phyloP scores from a whole-genome alignment of 2,888 invertebrate species.

The Tiliacea aurago region DNA sequence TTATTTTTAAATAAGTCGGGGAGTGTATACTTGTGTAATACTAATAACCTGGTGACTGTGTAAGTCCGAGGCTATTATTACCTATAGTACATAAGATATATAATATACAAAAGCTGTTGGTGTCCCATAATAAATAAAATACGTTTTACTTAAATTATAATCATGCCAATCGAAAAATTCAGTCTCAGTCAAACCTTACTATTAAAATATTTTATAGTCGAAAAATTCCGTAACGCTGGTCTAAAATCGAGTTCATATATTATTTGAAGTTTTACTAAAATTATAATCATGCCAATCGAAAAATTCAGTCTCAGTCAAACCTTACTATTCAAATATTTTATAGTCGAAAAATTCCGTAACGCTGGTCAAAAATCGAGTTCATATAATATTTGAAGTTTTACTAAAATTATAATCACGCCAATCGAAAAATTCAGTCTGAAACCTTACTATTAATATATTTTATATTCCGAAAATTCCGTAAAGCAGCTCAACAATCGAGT shows the following conservation, averaged over 20 bases:
- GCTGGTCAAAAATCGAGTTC: not conserved
- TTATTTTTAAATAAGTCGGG: not conserved
- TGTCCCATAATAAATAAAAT: no score
- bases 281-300: not conserved
- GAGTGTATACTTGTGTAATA: not conserved
- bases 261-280: not conserved
- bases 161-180: not conserved
- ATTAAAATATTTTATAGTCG: not conserved
- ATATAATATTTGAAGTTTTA: not conserved
- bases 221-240: not conserved
- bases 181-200: not conserved
- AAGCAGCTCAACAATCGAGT: not conserved
- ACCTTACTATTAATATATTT: not conserved
- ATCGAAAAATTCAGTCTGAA: not conserved
- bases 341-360: not conserved
- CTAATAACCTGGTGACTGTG: not conserved
- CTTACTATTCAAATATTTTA: not conserved
- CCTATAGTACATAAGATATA: not conserved
- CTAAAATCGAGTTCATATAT: not conserved
- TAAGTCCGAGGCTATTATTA: not conserved
- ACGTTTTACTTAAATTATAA: not conserved
- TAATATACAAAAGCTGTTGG: not conserved
- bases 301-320: not conserved
- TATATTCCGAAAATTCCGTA: not conserved
- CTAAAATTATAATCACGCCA: not conserved